These are phyloP conservation scores for Channa argus DNA, from an alignment of 2,113 vertebrate genomes.

Conservation along the genomic window DNA sequence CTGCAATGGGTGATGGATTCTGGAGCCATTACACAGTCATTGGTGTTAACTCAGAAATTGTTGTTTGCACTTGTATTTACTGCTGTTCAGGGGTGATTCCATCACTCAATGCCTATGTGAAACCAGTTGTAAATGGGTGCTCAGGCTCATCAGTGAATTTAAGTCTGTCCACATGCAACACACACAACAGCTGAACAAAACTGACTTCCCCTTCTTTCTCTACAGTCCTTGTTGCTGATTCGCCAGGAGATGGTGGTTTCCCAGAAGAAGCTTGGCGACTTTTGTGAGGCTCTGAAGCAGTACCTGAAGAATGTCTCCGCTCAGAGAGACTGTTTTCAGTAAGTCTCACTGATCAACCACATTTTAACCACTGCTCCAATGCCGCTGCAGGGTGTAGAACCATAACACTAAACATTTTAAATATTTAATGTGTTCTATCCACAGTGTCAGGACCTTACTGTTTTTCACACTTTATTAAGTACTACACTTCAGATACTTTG, in stretches of 20 bases:
- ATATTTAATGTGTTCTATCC: constrained; percentile 52
- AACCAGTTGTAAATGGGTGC: no score
- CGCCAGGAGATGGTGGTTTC: constrained; percentile 94
- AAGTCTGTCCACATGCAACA: no score
- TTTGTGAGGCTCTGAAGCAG: constrained; percentile 92
- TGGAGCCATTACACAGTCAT: no score
- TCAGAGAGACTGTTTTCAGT: constrained; percentile 94
- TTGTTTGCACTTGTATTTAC: no score
- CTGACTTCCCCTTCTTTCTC: no score
- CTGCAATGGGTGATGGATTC: no score
- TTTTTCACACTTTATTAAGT: constrained; percentile 24
- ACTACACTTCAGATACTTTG: constrained; percentile 3
- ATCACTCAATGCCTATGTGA: no score
- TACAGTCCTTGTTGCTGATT: constrained; percentile 92
- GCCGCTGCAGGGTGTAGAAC: constrained; percentile 2
- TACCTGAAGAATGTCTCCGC: constrained; percentile 92
- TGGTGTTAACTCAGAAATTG: no score
- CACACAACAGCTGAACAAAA: no score
- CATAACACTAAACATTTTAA: constrained; percentile 24
- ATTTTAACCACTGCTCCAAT: constrained; percentile 2
- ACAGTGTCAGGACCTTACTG: constrained; percentile 25
- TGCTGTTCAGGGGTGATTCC: no score
- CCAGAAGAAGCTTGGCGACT: constrained; percentile 92
- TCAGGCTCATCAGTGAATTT: no score
- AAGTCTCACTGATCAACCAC: constrained; percentile 71